A percentile compares a stretch with the other conserved stretches of the same genome.
Conservation (phyloP, 2,113 vertebrate species). For the Eulemur macaco region DNA sequence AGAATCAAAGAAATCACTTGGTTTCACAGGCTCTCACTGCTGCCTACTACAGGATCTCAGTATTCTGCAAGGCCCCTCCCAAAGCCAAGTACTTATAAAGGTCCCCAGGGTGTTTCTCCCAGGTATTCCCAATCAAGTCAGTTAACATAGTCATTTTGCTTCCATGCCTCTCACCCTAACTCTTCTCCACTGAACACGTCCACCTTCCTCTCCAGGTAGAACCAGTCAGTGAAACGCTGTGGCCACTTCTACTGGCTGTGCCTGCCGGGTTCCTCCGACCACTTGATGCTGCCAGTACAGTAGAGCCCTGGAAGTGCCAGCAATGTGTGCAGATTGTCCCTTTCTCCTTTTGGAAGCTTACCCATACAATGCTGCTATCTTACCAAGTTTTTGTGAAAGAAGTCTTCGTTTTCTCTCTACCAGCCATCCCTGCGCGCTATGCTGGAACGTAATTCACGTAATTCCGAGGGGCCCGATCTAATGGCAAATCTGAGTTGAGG, state of each 20-base stretch:
- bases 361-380: neutral
- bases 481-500: neutral
- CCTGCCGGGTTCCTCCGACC: too few relatives aligned
- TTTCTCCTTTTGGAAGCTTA: neutral
- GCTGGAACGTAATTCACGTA: neutral
- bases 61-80: neutral
- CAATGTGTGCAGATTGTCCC: neutral
- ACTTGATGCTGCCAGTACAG: neutral
- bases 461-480: neutral
- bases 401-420: neutral
- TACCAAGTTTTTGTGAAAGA: neutral
- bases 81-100: neutral
- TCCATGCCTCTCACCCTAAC: neutral
- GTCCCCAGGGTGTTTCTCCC: neutral
- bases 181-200: neutral
- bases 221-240: neutral
- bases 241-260: neutral
- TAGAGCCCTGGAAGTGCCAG: neutral
- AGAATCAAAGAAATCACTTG: neutral
- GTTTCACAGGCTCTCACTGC: neutral
- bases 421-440: neutral
- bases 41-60: neutral
- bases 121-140: neutral
- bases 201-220: neutral
- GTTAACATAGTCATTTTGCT: neutral